Percentiles rank a stretch among this genome's conserved stretches.
These are phyloP conservation scores for Chelon auratus DNA, from an alignment of 2,797 vertebrate species.

Conservation along the genomic window DNA sequence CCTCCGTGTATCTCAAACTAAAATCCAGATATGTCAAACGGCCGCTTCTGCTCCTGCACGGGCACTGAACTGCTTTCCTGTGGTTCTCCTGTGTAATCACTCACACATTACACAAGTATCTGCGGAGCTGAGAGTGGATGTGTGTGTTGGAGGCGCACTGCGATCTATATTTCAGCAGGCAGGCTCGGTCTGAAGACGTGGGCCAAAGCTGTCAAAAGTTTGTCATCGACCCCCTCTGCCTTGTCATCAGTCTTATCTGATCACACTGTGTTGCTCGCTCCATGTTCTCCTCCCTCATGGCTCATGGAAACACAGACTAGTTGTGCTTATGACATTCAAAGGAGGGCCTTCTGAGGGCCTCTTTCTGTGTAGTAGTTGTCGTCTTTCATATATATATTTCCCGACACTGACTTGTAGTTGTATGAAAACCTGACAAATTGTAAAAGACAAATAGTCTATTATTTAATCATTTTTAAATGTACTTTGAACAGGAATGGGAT, in stretches of 20 bases:
- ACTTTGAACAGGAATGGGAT: slow-evolving; percentile 8
- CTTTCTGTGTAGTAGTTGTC: slow-evolving; percentile 15
- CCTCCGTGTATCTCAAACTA: not conserved
- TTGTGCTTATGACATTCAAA: slow-evolving; percentile 49
- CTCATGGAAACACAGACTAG: slow-evolving; percentile 70
- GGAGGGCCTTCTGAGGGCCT: slow-evolving; percentile 51
- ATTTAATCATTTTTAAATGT: slow-evolving; percentile 22
- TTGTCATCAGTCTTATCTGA: slow-evolving; percentile 88
- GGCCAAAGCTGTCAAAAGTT: slow-evolving; percentile 83
- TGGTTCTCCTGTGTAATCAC: slow-evolving; percentile 48
- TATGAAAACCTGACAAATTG: too few species aligned
- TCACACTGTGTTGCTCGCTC: slow-evolving; percentile 72
- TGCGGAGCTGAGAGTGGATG: slow-evolving; percentile 33
- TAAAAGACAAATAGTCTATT: too few species aligned
- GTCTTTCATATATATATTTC: not conserved
- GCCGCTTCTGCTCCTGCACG: slow-evolving; percentile 25
- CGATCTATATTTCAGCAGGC: slow-evolving; percentile 83
- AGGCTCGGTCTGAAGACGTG: slow-evolving; percentile 69
- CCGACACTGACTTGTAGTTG: not conserved
- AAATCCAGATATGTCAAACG: slow-evolving; percentile 22
- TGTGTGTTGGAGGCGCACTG: slow-evolving; percentile 63
- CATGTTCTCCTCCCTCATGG: slow-evolving; percentile 64
- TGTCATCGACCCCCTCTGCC: slow-evolving; percentile 85
- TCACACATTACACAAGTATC: slow-evolving; percentile 57
- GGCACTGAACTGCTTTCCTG: slow-evolving; percentile 32